Conservation (phyloP, 2,888 invertebrate genomes). For the Nymphalis polychloros region DNA sequence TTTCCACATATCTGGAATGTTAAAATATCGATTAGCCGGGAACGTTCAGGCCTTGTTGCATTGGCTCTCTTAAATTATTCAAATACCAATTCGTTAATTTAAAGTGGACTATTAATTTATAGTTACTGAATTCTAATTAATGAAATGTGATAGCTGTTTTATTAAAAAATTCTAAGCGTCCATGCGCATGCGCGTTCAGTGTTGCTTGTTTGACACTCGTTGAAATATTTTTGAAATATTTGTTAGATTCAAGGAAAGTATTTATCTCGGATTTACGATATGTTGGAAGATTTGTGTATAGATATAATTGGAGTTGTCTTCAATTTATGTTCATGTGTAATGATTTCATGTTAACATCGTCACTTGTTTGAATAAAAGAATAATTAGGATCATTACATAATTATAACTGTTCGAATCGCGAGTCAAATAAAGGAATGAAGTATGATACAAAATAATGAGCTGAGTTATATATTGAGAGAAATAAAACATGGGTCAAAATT, state of each 20-base stretch:
- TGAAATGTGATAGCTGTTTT: slow-evolving; percentile 33
- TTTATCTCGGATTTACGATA: too few species aligned
- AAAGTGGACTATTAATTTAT: slow-evolving; percentile 45
- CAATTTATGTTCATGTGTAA: too few species aligned
- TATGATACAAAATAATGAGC: too few species aligned
- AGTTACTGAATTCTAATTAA: slow-evolving; percentile 43
- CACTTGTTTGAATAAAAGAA: too few species aligned
- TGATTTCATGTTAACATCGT: too few species aligned
- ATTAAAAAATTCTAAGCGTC: slow-evolving; percentile 28
- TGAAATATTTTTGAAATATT: slow-evolving; percentile 20
- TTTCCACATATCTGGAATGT: slow-evolving; percentile 31
- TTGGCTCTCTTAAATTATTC: slow-evolving; percentile 39
- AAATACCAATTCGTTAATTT: slow-evolving; percentile 50
- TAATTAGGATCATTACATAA: too few species aligned
- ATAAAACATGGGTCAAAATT: too few species aligned
- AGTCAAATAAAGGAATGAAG: too few species aligned
- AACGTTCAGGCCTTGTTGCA: slow-evolving; percentile 35
- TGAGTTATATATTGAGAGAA: too few species aligned
- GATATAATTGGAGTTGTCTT: too few species aligned
- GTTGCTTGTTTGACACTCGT: slow-evolving; percentile 17
- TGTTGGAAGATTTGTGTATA: too few species aligned
- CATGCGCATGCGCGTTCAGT: slow-evolving; percentile 10
- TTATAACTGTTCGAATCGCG: too few species aligned
- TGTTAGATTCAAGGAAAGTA: background rate
- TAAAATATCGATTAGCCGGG: slow-evolving; percentile 33